Conservation (phyloP, 2,888 invertebrate species). For the Pedicia rivosa region DNA sequence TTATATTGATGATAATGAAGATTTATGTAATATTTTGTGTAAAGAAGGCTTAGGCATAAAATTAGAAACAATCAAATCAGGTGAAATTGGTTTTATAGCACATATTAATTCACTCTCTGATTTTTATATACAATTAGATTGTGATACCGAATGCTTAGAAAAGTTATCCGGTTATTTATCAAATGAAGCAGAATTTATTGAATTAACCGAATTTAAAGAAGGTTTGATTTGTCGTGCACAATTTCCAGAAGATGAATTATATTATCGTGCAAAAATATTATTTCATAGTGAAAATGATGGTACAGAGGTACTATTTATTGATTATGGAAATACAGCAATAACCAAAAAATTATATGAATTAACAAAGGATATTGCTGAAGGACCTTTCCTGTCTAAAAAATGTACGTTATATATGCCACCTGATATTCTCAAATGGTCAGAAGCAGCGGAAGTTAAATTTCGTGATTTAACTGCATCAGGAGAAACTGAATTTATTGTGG, state of each 20-base stretch:
- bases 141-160: slow-evolving; percentile 40
- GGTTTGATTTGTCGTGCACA: slow-evolving; percentile 46
- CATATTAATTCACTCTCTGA: slow-evolving; percentile 57
- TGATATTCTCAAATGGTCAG: slow-evolving; percentile 43
- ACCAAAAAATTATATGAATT: slow-evolving; percentile 40
- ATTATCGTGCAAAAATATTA: slow-evolving; percentile 51
- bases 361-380: slow-evolving; percentile 40
- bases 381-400: slow-evolving; percentile 42
- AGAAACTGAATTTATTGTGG: slow-evolving; percentile 49
- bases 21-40: slow-evolving; percentile 3
- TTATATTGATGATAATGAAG: neutral
- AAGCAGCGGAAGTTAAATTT: slow-evolving; percentile 47
- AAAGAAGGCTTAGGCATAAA: slow-evolving; percentile 39
- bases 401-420: slow-evolving; percentile 44
- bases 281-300: slow-evolving; percentile 36
- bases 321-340: slow-evolving; percentile 47
- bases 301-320: slow-evolving; percentile 47
- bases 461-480: slow-evolving; percentile 50
- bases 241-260: slow-evolving; percentile 45
- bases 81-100: slow-evolving; percentile 51
- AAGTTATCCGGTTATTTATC: slow-evolving; percentile 39
- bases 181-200: slow-evolving; percentile 37
- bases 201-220: slow-evolving; percentile 31
- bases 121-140: slow-evolving; percentile 65
- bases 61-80: slow-evolving; percentile 36